phyloP scores from a whole-genome alignment of 2,797 vertebrate genomes.

The Tapera naevia region DNA sequence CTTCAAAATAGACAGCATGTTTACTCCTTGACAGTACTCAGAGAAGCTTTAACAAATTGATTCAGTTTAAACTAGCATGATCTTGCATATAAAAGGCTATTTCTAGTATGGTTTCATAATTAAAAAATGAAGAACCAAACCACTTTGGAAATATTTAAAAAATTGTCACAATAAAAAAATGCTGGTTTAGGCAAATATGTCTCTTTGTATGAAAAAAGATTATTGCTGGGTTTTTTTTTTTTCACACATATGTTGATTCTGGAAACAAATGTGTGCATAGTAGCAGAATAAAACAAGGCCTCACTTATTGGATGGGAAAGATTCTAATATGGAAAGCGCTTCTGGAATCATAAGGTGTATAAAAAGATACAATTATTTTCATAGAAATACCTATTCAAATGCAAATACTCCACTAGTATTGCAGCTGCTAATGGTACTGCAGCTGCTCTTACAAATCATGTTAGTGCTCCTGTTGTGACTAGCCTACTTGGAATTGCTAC shows the following conservation, averaged over 20 bases:
- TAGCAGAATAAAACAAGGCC: neutral
- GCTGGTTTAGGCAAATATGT: neutral
- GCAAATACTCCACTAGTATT: neutral
- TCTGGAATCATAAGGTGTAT: neutral
- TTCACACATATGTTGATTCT: neutral
- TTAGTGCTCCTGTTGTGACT: neutral
- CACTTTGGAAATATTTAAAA: neutral
- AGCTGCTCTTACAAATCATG: neutral
- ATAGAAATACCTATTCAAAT: neutral
- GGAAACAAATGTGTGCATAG: neutral
- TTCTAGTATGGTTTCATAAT: neutral
- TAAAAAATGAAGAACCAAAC: neutral
- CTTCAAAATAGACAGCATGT: neutral
- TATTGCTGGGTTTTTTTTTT: accelerated
- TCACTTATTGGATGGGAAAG: neutral
- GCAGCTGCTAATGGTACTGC: neutral
- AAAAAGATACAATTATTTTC: neutral
- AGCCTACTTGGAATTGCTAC: neutral
- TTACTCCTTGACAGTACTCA: neutral
- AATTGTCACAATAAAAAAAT: neutral
- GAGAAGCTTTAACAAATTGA: neutral
- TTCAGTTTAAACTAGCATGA: neutral
- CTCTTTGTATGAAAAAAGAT: neutral
- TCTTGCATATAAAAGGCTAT: neutral
- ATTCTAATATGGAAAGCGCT: neutral